These are phyloP conservation scores for Aplysina aerophoba DNA, from an alignment of 37 sponge, comb jelly and placozoan genomes.

Conservation along the genomic window DNA sequence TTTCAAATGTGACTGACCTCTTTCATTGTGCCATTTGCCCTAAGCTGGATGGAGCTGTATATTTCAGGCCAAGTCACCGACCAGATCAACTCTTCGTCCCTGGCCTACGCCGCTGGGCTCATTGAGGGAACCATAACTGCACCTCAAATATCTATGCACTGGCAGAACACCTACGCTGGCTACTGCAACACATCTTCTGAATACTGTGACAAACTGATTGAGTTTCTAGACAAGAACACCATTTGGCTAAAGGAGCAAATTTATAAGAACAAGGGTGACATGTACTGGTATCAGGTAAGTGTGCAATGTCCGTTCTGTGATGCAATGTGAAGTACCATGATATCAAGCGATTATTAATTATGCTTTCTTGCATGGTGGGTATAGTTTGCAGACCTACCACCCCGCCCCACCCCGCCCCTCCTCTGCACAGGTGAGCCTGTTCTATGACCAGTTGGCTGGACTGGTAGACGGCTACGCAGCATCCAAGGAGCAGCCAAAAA, in stretches of 20 bases:
- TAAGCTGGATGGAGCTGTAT: conserved; percentile 14
- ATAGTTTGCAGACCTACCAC: no score
- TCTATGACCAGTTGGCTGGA: conserved; percentile 63
- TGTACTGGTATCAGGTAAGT: conserved; percentile 59
- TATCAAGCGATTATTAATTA: not conserved
- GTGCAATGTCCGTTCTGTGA: no score
- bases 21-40: no score
- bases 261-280: not conserved
- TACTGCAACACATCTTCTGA: conserved; percentile 51
- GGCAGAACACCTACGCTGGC: conserved; percentile 67
- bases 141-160: conserved; percentile 69
- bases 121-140: conserved; percentile 84
- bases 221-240: conserved; percentile 53
- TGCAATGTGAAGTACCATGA: not conserved
- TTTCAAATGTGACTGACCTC: no score
- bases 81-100: conserved; percentile 11
- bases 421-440: conserved; percentile 35
- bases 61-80: not conserved
- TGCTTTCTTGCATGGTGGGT: no score
- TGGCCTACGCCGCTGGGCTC: conserved; percentile 84
- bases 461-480: conserved; percentile 64
- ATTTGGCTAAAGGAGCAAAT: conserved; percentile 44
- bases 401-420: no score
- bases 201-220: conserved; percentile 60
- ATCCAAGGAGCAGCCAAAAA: conserved; percentile 20